Conservation (phyloP, 2,797 vertebrate species). For the Phalloptychus januarius region DNA sequence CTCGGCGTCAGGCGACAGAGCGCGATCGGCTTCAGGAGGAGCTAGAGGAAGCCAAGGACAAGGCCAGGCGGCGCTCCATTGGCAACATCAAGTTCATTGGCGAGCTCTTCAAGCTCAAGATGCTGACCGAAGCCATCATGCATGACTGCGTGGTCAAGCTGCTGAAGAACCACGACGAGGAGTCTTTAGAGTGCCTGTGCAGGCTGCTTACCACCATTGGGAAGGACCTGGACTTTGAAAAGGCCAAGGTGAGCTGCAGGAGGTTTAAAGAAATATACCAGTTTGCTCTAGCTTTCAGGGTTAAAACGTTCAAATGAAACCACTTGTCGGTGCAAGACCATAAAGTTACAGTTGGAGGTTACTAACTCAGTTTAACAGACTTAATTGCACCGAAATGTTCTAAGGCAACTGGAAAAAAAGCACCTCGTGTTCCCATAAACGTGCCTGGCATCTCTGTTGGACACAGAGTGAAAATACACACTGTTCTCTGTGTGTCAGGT, state of each 20-base stretch:
- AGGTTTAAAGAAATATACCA: background rate
- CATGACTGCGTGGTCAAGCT: constrained; percentile 98
- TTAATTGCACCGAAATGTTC: background rate
- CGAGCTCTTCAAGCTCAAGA: constrained; percentile 97
- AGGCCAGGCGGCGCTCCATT: constrained; percentile 92
- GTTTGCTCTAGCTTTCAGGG: no score
- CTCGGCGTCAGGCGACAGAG: constrained; percentile 83
- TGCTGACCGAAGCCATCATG: constrained; percentile 98
- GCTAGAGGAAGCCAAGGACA: constrained; percentile 94
- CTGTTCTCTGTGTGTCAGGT: background rate
- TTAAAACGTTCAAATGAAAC: background rate
- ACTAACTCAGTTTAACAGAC: background rate
- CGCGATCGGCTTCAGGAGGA: constrained; percentile 90
- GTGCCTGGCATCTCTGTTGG: background rate
- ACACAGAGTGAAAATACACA: background rate
- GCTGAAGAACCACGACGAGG: constrained; percentile 95
- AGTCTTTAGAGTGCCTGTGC: constrained; percentile 96
- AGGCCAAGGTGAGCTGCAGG: constrained; percentile 89
- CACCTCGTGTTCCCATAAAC: background rate
- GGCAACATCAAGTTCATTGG: constrained; percentile 98
- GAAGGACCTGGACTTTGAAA: constrained; percentile 97
- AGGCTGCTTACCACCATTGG: constrained; percentile 96
- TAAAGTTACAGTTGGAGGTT: background rate
- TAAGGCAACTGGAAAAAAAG: background rate
- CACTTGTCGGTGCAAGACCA: background rate